phyloP scores from a whole-genome alignment of 2,888 invertebrate species.

The Petrophora chlorosata region DNA sequence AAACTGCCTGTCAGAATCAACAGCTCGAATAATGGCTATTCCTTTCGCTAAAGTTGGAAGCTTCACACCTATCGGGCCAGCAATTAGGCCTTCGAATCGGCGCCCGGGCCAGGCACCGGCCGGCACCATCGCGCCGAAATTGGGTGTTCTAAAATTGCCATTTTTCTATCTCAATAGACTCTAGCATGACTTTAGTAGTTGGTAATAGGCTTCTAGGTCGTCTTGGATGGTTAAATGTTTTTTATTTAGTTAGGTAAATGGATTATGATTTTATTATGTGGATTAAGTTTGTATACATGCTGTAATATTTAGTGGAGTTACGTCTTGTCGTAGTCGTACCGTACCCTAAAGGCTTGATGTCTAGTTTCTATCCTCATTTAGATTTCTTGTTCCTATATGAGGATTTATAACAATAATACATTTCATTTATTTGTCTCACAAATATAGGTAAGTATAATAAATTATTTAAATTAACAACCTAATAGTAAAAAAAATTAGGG shows the following conservation, averaged over 20 bases:
- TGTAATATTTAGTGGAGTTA: not conserved
- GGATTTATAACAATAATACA: no score
- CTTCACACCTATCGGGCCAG: constrained; percentile 52
- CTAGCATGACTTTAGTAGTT: constrained; percentile 31
- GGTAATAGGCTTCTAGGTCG: constrained; percentile 30
- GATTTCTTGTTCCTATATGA: no score
- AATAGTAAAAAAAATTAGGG: no score
- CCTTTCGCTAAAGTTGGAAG: constrained; percentile 20
- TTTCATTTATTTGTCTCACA: no score
- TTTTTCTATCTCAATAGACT: constrained; percentile 37
- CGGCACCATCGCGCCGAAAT: constrained; percentile 37
- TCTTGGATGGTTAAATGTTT: constrained; percentile 14
- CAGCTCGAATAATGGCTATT: constrained; percentile 39
- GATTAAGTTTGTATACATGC: not conserved
- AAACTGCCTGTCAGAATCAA: constrained; percentile 48
- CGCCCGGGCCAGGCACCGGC: constrained; percentile 44
- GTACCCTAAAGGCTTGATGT: no score
- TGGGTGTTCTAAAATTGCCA: constrained; percentile 29
- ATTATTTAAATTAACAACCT: no score
- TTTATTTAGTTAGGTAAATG: not conserved
- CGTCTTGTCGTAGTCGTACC: no score
- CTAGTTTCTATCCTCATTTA: no score
- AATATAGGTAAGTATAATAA: no score
- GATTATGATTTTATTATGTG: not conserved
- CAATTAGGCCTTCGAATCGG: constrained; percentile 44